Percentiles rank a stretch among this genome's conserved stretches.
Evolutionary conservation across 1,140 invertebrate genomes (phyloP).

Genomic region (Drosophila elegans): DNA sequence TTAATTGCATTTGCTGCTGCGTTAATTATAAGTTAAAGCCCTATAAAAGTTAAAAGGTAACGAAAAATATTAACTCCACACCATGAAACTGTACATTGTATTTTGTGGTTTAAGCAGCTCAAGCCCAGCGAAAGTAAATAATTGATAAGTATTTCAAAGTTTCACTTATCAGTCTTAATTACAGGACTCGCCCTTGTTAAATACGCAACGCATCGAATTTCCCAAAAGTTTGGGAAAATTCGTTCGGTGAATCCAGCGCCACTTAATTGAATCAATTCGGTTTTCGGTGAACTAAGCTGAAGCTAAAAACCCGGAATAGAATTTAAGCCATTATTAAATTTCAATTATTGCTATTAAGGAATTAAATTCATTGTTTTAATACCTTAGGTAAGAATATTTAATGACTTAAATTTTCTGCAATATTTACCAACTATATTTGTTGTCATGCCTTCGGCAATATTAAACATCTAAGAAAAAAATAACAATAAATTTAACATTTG

Average conservation of each 20-base stretch:
- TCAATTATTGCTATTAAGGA: background rate
- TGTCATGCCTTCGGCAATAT: too few species aligned
- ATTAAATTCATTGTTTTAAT: too few species aligned
- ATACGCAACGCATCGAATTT: slow-evolving; percentile 42
- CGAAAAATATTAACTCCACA: background rate
- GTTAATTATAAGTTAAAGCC: slow-evolving; percentile 1
- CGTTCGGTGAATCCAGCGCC: background rate
- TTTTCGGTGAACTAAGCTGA: background rate
- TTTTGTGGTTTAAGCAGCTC: background rate
- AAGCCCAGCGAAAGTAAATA: slow-evolving; percentile 24
- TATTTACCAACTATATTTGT: too few species aligned
- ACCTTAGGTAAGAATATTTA: too few species aligned
- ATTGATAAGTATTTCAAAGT: slow-evolving; percentile 50
- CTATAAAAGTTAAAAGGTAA: background rate
- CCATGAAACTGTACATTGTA: slow-evolving; percentile 14
- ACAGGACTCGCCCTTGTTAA: slow-evolving; percentile 28
- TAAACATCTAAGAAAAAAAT: too few species aligned
- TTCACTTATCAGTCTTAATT: slow-evolving; percentile 40
- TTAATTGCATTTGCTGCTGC: background rate
- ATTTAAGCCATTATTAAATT: slow-evolving; percentile 27
- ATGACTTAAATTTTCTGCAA: too few species aligned
- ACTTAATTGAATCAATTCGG: slow-evolving; percentile 48
- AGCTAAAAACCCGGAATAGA: slow-evolving; percentile 23
- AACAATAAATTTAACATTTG: too few species aligned
- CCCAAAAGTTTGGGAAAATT: slow-evolving; percentile 4